Conservation (phyloP, 1,140 invertebrate species). For the Octopus sinensis region DNA sequence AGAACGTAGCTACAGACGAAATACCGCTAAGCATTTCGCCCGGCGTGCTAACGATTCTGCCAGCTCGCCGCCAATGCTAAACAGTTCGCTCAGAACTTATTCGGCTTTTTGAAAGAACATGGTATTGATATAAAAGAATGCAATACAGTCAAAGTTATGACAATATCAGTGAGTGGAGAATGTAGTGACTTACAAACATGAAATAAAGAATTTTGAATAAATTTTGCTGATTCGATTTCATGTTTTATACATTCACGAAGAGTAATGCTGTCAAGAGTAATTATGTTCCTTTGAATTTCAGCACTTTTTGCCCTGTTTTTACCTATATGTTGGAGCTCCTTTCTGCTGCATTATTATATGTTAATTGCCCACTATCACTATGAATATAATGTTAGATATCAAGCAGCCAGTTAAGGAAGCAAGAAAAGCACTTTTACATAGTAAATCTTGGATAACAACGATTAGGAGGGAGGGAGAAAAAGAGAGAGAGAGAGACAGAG, state of each 20-base stretch:
- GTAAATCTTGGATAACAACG: background rate
- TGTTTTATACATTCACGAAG: conserved; percentile 5
- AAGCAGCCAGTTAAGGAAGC: background rate
- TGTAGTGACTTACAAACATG: background rate
- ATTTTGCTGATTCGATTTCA: background rate
- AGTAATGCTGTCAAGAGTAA: background rate
- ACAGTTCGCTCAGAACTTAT: background rate
- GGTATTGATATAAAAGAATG: conserved; percentile 5
- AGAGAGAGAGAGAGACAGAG: no score
- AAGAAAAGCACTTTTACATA: conserved; percentile 6
- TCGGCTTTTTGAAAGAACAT: background rate
- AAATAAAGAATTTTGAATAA: background rate
- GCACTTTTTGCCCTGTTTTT: background rate
- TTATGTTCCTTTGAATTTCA: background rate
- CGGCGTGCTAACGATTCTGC: no score
- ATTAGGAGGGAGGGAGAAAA: background rate
- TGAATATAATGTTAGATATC: background rate
- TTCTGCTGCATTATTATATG: conserved; percentile 2
- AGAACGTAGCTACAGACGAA: no score
- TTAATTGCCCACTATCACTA: background rate
- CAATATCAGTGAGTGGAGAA: background rate
- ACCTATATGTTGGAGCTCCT: background rate
- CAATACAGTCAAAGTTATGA: background rate
- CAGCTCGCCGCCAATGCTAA: background rate
- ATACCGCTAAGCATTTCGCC: no score